phyloP scores from a whole-genome alignment of 2,888 invertebrate species.

The Pristionchus entomophagus region DNA sequence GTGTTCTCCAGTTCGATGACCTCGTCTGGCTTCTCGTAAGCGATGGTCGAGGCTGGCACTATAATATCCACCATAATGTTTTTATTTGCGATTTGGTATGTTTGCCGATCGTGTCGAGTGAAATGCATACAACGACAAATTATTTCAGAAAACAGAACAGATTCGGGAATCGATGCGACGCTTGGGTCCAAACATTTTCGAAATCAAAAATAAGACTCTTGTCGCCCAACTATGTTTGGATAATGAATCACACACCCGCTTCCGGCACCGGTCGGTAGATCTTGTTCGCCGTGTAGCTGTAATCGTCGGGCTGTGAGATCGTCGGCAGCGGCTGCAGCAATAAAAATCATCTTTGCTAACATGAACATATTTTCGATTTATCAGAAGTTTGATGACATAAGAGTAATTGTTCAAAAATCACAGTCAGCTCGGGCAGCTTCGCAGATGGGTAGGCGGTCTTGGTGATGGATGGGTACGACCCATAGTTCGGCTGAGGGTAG shows the following conservation, averaged over 20 bases:
- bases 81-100: too few relatives aligned
- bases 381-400: neutral
- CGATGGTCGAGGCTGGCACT: slow-evolving; percentile 3
- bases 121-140: too few relatives aligned
- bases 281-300: slow-evolving; percentile 3
- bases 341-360: neutral
- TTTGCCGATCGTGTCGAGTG: too few relatives aligned
- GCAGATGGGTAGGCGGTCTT: neutral
- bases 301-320: neutral
- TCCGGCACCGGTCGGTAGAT: slow-evolving; percentile 39
- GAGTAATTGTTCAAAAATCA: neutral
- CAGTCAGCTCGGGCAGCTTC: neutral
- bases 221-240: too few relatives aligned
- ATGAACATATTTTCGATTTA: neutral
- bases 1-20: neutral
- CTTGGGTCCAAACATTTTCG: too few relatives aligned
- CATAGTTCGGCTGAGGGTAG: neutral
- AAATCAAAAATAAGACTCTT: too few relatives aligned
- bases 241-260: neutral
- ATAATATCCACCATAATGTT: neutral
- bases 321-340: neutral
- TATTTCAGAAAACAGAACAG: too few relatives aligned
- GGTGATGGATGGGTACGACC: neutral
- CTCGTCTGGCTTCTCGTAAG: slow-evolving; percentile 19
- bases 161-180: too few relatives aligned